Conservation (phyloP, 92 coral and sea anemone genomes). For the Plumapathes pennacea region DNA sequence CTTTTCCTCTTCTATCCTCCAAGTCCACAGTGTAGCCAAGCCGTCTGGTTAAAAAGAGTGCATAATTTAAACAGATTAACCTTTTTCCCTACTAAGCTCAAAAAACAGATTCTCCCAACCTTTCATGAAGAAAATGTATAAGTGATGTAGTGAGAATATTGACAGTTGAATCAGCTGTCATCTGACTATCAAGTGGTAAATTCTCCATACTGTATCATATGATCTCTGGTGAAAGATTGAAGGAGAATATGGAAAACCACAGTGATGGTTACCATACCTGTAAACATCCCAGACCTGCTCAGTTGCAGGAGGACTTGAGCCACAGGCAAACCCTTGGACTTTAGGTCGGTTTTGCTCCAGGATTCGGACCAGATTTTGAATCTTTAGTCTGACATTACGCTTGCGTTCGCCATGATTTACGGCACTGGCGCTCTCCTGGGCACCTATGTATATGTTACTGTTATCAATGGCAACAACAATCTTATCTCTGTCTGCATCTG, state of each 20-base stretch:
- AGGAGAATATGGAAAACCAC: too few species aligned
- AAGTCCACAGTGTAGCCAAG: conserved; percentile 93
- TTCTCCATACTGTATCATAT: too few species aligned
- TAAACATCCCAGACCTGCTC: conserved; percentile 98
- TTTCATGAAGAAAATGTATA: too few species aligned
- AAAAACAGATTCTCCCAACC: too few species aligned
- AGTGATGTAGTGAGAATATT: too few species aligned
- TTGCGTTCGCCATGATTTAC: conserved; percentile 71
- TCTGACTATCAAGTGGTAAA: too few species aligned
- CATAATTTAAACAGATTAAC: background rate
- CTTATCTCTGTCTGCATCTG: conserved; percentile 19
- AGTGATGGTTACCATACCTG: too few species aligned
- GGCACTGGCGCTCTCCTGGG: conserved; percentile 90
- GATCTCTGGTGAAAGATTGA: too few species aligned
- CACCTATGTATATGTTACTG: conserved; percentile 96
- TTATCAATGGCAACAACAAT: conserved; percentile 87
- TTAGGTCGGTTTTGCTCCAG: conserved; percentile 75
- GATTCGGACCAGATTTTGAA: conserved; percentile 88
- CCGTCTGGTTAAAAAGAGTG: conserved; percentile 55
- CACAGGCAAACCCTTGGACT: conserved; percentile 81
- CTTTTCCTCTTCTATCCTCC: conserved; percentile 95
- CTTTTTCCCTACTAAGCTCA: too few species aligned
- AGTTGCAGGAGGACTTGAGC: conserved; percentile 96
- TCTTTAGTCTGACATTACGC: conserved; percentile 87
- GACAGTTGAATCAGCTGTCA: too few species aligned